These are phyloP conservation scores for Nettapus auritus DNA, from an alignment of 2,113 vertebrate species.

Conservation along the genomic window DNA sequence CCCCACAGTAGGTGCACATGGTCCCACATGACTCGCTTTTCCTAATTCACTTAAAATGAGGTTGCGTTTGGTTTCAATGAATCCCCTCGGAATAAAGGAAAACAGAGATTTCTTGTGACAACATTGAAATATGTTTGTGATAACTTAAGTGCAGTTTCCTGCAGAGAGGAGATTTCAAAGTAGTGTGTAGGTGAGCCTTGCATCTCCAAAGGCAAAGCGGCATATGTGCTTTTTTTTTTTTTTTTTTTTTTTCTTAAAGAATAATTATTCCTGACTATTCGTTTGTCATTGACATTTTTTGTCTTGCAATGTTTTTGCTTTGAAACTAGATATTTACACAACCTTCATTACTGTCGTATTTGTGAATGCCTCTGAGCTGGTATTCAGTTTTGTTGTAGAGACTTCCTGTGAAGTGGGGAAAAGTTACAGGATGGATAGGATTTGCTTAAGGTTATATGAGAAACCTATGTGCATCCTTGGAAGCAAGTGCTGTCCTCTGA, in stretches of 20 bases:
- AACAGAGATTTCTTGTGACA: not conserved
- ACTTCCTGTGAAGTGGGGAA: not conserved
- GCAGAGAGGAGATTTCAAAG: not conserved
- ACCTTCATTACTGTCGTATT: not conserved
- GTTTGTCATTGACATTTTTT: not conserved
- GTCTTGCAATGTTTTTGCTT: not conserved
- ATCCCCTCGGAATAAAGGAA: not conserved
- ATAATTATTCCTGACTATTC: not conserved
- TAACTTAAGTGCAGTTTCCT: not conserved
- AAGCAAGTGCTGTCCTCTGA: not conserved
- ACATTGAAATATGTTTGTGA: too few species aligned
- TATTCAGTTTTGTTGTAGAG: not conserved
- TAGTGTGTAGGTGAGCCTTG: not conserved
- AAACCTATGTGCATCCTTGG: not conserved
- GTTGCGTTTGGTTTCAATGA: not conserved
- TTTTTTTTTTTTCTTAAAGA: slow-evolving; percentile 28
- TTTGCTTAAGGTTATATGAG: not conserved
- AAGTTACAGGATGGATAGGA: not conserved
- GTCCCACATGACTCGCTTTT: slow-evolving; percentile 37
- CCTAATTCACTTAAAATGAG: not conserved
- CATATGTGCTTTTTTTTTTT: slow-evolving; percentile 49
- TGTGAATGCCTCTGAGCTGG: not conserved
- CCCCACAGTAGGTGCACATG: not conserved
- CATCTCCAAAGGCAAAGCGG: not conserved
- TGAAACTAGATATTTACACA: not conserved